Conservation (phyloP, 2,797 vertebrate species). For the Myotis daubentonii region DNA sequence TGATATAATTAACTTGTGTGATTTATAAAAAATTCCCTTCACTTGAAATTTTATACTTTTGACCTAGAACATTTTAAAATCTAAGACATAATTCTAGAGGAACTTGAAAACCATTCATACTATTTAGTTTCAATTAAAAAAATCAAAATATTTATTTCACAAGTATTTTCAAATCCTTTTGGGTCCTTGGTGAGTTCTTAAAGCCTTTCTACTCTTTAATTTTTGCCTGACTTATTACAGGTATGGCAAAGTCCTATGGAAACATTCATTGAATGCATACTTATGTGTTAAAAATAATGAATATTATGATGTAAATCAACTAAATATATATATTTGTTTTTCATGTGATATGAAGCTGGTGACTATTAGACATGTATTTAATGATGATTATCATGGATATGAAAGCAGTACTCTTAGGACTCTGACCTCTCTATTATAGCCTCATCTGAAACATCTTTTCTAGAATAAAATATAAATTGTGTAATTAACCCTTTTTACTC, state of each 20-base stretch:
- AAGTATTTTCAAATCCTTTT: conserved; percentile 11
- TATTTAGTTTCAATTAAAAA: not conserved
- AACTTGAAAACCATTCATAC: not conserved
- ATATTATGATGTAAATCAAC: not conserved
- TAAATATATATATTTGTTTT: not conserved
- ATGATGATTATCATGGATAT: not conserved
- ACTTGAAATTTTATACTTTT: conserved; percentile 47
- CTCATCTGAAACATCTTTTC: not conserved
- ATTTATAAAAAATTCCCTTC: not conserved
- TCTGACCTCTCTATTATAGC: not conserved
- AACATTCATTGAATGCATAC: not conserved
- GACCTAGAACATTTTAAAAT: conserved; percentile 22
- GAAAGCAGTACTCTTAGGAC: not conserved
- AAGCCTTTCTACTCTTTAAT: not conserved
- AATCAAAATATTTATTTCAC: conserved; percentile 41
- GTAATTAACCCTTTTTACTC: not conserved
- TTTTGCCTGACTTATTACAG: not conserved
- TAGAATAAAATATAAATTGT: not conserved
- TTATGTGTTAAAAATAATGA: not conserved
- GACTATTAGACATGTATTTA: not conserved
- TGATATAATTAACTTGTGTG: conserved; percentile 13
- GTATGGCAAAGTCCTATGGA: not conserved
- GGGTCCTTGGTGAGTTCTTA: not conserved
- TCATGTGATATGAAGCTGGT: not conserved
- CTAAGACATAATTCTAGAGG: not conserved